Percentiles rank a stretch among this genome's conserved stretches.
phyloP scores from a whole-genome alignment of 2,888 invertebrate genomes.

The Philaethria dido region DNA sequence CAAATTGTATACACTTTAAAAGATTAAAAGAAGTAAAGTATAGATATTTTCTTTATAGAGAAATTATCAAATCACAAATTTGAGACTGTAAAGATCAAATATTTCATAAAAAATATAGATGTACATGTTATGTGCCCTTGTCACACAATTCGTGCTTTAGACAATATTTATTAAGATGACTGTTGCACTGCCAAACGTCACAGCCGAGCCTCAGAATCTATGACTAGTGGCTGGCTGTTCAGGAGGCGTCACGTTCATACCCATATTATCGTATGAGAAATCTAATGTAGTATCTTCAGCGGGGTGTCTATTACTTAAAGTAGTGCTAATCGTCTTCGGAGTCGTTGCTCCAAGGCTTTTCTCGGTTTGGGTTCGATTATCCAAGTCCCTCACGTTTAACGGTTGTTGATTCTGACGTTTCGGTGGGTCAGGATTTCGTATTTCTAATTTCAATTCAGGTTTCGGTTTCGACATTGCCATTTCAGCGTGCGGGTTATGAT shows the following conservation, averaged over 20 bases:
- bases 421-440: constrained; percentile 71
- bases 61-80: no score
- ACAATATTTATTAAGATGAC: constrained; percentile 49
- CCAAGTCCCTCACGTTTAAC: constrained; percentile 68
- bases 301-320: constrained; percentile 88
- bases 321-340: constrained; percentile 87
- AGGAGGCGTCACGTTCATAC: constrained; percentile 87
- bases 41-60: background rate
- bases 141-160: background rate
- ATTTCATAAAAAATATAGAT: no score
- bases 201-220: constrained; percentile 64
- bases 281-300: constrained; percentile 91
- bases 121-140: background rate
- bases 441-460: constrained; percentile 72
- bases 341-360: constrained; percentile 84
- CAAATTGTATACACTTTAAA: background rate
- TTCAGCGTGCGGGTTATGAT: constrained; percentile 78
- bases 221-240: constrained; percentile 67
- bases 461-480: constrained; percentile 73
- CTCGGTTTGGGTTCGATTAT: constrained; percentile 72
- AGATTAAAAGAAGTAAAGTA: background rate
- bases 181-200: constrained; percentile 54
- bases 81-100: no score
- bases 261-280: constrained; percentile 91
- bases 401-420: constrained; percentile 64